phyloP scores from a whole-genome alignment of 2,888 invertebrate genomes.

The Opisthograptis luteolata region DNA sequence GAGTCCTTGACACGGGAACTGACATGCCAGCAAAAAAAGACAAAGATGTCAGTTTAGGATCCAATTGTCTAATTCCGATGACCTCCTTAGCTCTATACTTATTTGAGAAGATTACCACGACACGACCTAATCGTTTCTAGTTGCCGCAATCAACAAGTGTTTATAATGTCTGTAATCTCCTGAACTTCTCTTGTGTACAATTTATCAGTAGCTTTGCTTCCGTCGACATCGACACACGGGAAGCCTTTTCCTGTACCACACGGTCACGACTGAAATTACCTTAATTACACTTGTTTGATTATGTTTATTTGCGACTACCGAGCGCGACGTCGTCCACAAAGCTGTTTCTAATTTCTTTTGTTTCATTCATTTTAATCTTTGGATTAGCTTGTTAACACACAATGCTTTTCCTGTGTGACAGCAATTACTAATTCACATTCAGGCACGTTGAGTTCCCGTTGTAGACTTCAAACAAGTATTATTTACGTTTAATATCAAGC shows the following conservation, averaged over 20 bases:
- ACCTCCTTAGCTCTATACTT: slow-evolving; percentile 49
- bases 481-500: slow-evolving; percentile 13
- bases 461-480: slow-evolving; percentile 8
- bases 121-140: slow-evolving; percentile 57
- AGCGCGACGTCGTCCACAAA: slow-evolving; percentile 14
- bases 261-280: slow-evolving; percentile 54
- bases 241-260: slow-evolving; percentile 55
- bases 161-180: slow-evolving; percentile 66
- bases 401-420: slow-evolving; percentile 27
- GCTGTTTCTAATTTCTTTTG: slow-evolving; percentile 26
- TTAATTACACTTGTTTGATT: slow-evolving; percentile 43
- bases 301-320: slow-evolving; percentile 22
- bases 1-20: slow-evolving; percentile 35
- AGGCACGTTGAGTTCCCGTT: slow-evolving; percentile 12
- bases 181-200: slow-evolving; percentile 57
- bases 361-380: slow-evolving; percentile 26
- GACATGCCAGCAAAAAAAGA: not conserved
- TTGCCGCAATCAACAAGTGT: slow-evolving; percentile 66
- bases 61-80: slow-evolving; percentile 38
- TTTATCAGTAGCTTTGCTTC: slow-evolving; percentile 63
- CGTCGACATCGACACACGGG: slow-evolving; percentile 55
- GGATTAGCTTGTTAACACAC: slow-evolving; percentile 14
- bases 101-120: slow-evolving; percentile 48
- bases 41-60: slow-evolving; percentile 3
- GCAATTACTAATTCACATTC: slow-evolving; percentile 16